Conservation (phyloP, 2,888 invertebrate species). For the Anthophora plumipes region DNA sequence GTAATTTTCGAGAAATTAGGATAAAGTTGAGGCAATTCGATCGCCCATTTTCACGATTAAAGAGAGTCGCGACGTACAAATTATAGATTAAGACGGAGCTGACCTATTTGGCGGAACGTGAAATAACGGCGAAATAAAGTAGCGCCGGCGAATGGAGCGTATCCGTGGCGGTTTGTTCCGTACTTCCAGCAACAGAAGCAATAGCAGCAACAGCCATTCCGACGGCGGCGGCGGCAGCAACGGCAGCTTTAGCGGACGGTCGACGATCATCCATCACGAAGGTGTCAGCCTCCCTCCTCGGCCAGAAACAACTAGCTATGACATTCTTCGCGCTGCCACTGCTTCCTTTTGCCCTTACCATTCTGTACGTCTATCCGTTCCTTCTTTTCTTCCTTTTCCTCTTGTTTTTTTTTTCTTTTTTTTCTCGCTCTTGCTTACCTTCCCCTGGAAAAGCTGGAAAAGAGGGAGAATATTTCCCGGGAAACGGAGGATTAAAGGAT, state of each 20-base stretch:
- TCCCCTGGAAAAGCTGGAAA: background rate
- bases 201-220: slow-evolving; percentile 69
- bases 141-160: slow-evolving; percentile 19
- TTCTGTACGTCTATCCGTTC: slow-evolving; percentile 67
- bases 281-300: slow-evolving; percentile 81
- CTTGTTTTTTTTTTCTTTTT: slow-evolving; percentile 43
- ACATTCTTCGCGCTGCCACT: slow-evolving; percentile 82
- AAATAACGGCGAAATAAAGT: slow-evolving; percentile 21
- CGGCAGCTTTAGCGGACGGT: slow-evolving; percentile 78
- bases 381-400: slow-evolving; percentile 34
- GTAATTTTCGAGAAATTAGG: no score
- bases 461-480: background rate
- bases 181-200: slow-evolving; percentile 67
- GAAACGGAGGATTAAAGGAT: background rate
- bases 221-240: slow-evolving; percentile 66
- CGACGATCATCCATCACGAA: slow-evolving; percentile 83
- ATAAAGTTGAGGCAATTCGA: no score
- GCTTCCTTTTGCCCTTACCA: slow-evolving; percentile 76
- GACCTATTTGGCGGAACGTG: slow-evolving; percentile 1
- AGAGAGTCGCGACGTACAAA: background rate
- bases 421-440: slow-evolving; percentile 31
- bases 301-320: slow-evolving; percentile 83
- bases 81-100: background rate
- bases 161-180: slow-evolving; percentile 57
- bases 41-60: background rate